Percentiles rank a stretch among this genome's conserved stretches.
Conservation (phyloP, 2,113 vertebrate genomes). For the Aphyosemion australe region DNA sequence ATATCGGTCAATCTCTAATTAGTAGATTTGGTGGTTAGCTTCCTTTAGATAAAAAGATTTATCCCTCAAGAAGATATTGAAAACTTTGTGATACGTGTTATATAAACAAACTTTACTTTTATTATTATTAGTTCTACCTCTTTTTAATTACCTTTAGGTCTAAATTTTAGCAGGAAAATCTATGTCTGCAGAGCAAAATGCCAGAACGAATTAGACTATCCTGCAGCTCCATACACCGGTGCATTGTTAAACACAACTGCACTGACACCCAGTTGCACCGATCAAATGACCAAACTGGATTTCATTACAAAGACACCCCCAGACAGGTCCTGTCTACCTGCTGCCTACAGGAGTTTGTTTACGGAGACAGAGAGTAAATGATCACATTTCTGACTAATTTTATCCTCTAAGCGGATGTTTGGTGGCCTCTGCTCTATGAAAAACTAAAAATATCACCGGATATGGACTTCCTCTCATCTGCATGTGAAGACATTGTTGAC, state of each 20-base stretch:
- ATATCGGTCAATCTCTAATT: no score
- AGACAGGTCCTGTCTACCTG: not conserved
- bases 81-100: no score
- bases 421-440: not conserved
- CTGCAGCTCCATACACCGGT: not conserved
- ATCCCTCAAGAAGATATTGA: no score
- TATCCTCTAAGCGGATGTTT: not conserved
- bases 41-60: no score
- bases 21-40: no score
- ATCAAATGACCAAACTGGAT: constrained; percentile 19
- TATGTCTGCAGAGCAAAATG: not conserved
- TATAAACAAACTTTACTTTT: no score
- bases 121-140: no score
- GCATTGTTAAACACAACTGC: constrained; percentile 1
- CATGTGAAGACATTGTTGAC: constrained; percentile 44
- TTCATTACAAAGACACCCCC: not conserved
- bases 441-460: not conserved
- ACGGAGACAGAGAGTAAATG: not conserved
- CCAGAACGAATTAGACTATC: not conserved
- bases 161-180: no score
- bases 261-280: not conserved
- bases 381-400: not conserved
- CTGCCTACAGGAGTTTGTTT: not conserved
- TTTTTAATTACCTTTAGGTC: no score
- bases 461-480: constrained; percentile 15